Conservation (phyloP, 2,888 invertebrate genomes). For the Rotaria magnacalcarata region DNA sequence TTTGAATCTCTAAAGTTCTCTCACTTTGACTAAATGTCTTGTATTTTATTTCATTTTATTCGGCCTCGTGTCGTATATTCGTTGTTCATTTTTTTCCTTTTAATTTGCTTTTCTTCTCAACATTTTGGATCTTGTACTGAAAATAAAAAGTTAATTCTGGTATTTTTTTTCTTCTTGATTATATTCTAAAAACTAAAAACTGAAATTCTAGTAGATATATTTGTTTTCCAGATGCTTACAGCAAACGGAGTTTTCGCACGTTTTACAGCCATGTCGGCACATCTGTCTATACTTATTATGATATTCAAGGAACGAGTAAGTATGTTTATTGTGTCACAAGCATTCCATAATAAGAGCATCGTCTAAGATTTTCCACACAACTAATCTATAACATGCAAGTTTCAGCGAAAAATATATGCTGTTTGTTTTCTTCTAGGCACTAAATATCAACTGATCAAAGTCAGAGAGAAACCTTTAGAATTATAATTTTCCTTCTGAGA, state of each 20-base stretch:
- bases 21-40: neutral
- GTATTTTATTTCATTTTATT: neutral
- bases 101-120: neutral
- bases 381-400: no score
- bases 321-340: neutral
- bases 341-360: no score
- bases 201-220: neutral
- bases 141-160: neutral
- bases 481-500: no score
- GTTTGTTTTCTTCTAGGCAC: no score
- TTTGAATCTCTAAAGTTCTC: neutral
- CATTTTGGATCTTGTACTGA: neutral
- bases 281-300: neutral
- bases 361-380: no score
- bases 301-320: neutral
- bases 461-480: no score
- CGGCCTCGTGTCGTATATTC: neutral
- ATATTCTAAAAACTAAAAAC: neutral
- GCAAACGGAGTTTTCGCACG: neutral
- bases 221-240: conserved; percentile 2
- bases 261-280: neutral
- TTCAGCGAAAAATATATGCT: no score
- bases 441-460: no score
- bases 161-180: neutral
- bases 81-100: neutral